Evolutionary conservation across 2,888 invertebrate genomes (phyloP).

Genomic region (Drosophila atripex): DNA sequence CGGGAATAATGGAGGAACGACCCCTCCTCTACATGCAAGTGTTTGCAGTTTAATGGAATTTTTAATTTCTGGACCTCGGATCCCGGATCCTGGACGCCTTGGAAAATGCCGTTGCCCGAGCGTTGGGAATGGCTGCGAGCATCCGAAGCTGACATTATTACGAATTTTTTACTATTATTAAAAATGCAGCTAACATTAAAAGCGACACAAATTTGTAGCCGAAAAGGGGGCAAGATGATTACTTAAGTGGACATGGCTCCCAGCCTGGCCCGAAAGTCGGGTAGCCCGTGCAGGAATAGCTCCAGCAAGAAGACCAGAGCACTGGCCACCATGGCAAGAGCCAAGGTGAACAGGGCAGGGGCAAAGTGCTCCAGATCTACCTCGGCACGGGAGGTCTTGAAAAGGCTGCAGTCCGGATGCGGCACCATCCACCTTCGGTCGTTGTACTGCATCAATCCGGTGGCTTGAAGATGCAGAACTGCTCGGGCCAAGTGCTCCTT

Average conservation of each 20-base stretch:
- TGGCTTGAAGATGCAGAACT: constrained; percentile 67
- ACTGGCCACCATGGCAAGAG: constrained; percentile 69
- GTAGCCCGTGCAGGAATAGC: constrained; percentile 39
- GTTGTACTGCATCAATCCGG: constrained; percentile 70
- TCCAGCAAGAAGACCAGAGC: constrained; percentile 61
- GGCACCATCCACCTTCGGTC: constrained; percentile 72
- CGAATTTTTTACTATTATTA: constrained; percentile 54
- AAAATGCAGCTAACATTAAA: constrained; percentile 55
- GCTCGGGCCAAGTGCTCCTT: constrained; percentile 72
- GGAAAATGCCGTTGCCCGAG: constrained; percentile 11
- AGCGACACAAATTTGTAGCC: constrained; percentile 41
- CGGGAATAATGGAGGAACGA: background rate
- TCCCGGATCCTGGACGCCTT: background rate
- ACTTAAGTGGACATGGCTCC: constrained; percentile 41
- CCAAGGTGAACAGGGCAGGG: constrained; percentile 74
- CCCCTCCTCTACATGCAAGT: constrained; percentile 40
- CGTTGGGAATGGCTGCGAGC: constrained; percentile 17
- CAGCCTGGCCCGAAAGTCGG: constrained; percentile 6
- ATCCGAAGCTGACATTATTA: constrained; percentile 49
- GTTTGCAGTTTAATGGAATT: constrained; percentile 75
- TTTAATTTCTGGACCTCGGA: constrained; percentile 55
- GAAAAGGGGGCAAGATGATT: constrained; percentile 36
- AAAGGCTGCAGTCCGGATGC: constrained; percentile 73
- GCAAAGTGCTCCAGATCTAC: constrained; percentile 81
- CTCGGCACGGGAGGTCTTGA: constrained; percentile 67